phyloP scores from a whole-genome alignment of 2,888 invertebrate genomes.

The Meghimatium bilineatum region DNA sequence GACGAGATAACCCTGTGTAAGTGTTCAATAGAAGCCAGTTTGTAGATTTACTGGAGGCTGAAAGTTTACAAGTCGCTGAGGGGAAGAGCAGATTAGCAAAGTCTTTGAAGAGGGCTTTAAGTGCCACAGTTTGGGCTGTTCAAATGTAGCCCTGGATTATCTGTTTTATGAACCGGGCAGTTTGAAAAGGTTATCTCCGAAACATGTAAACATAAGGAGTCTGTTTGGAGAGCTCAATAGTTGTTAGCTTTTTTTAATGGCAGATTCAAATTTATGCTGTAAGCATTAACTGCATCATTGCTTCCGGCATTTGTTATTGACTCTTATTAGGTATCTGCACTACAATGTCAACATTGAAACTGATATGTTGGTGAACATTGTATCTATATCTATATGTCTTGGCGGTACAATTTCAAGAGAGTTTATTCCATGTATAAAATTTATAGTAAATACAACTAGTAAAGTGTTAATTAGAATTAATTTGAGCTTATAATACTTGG shows the following conservation, averaged over 20 bases:
- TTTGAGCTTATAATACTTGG: too few species aligned
- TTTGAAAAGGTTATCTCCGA: background rate
- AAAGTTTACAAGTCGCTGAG: background rate
- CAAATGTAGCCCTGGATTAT: background rate
- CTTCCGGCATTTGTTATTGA: background rate
- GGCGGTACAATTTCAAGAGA: too few species aligned
- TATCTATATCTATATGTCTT: too few species aligned
- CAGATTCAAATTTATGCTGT: background rate
- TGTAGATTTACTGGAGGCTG: background rate
- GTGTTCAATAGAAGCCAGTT: background rate
- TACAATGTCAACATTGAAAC: background rate
- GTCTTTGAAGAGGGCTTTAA: constrained; percentile 19
- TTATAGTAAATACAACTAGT: too few species aligned
- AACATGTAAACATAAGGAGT: background rate
- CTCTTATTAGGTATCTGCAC: background rate
- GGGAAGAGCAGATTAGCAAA: constrained; percentile 3
- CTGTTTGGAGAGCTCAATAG: background rate
- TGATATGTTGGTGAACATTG: too few species aligned
- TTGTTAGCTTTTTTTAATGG: background rate
- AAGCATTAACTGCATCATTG: background rate
- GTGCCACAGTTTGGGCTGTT: background rate
- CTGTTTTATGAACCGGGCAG: background rate
- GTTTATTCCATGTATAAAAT: too few species aligned
- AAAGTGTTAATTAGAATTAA: too few species aligned
- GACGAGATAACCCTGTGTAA: background rate